Base-by-base conservation (phyloP, 1,140 invertebrate species). In the Drosophila navojoa region DNA sequence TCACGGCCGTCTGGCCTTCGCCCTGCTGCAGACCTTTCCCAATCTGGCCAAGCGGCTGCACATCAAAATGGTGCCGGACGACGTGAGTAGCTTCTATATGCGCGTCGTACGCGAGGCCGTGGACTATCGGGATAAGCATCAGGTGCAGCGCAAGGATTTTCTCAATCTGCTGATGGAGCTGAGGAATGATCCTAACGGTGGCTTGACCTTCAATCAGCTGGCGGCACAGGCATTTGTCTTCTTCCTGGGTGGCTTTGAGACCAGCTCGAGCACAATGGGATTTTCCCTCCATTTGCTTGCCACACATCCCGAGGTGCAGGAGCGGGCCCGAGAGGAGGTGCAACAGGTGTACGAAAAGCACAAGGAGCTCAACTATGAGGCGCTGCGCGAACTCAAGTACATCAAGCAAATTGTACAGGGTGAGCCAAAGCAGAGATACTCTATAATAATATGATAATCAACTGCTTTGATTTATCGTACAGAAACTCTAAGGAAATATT, bases 201-300 rank as follows among this genome's bases (percentile, higher is more conserved):
- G 62, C 3, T 15, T 89, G 59, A 78, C 76, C 32, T 70, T 90
- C 25, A 64, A 85, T 52, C 74, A 91, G 67, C 74, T 91, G 11
- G 92, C 93, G 0, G 93, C 93, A 0, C 95, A 95, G 55, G 92
- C 93, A 0, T 92, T 95, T 78, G 78, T 94, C 1, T 95, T 95
- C 81, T 93, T 95, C 68, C 76, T 95, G 3, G 95, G 94, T 9
- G 95, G 95, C 4, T 93, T 93, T 71, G 93, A 94, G 68, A 93
- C 93, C 0, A 93, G 92, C 5, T 92, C 93, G 0, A 92, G 91
- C 5, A 92, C 92, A 1, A 91, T 93, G 44, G 89, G 92, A 6
- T 93, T 92, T 75, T 85, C 92, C 0, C 53, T 93, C 3, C 94
- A 94, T 73, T 89, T 93, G 62, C 57, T 94, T 7, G 92, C 93